Conservation (phyloP, 2,797 vertebrate species). For the Coilia nasus region DNA sequence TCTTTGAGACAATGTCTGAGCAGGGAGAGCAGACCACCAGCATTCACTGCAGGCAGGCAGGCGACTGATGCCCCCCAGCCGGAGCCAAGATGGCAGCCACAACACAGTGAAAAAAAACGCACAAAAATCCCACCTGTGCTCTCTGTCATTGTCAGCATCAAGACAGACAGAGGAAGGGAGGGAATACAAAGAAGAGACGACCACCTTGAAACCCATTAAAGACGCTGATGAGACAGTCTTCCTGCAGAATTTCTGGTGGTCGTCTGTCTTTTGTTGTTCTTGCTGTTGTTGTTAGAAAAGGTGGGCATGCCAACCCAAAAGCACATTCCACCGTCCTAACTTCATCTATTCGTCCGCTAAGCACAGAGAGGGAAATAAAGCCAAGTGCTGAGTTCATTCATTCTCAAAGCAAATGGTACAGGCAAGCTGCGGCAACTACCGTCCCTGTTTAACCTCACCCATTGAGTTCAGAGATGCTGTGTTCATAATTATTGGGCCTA, state of each 20-base stretch:
- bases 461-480: not conserved
- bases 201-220: not conserved
- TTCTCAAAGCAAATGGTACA: not conserved
- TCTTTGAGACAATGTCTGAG: no score
- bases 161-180: not conserved
- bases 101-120: no score
- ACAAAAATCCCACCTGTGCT: no score
- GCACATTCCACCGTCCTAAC: not conserved
- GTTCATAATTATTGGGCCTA: not conserved
- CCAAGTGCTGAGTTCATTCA: not conserved
- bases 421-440: not conserved
- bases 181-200: not conserved
- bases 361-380: not conserved
- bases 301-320: not conserved
- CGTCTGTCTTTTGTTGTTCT: not conserved
- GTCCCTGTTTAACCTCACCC: not conserved
- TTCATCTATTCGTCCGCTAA: not conserved
- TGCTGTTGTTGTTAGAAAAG: not conserved
- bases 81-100: no score
- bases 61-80: no score
- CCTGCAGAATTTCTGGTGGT: not conserved
- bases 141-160: not conserved
- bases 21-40: no score
- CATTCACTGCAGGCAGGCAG: no score
- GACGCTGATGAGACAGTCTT: not conserved